Conservation (phyloP, 1,140 invertebrate genomes). For the Drosophila tsacasi region DNA sequence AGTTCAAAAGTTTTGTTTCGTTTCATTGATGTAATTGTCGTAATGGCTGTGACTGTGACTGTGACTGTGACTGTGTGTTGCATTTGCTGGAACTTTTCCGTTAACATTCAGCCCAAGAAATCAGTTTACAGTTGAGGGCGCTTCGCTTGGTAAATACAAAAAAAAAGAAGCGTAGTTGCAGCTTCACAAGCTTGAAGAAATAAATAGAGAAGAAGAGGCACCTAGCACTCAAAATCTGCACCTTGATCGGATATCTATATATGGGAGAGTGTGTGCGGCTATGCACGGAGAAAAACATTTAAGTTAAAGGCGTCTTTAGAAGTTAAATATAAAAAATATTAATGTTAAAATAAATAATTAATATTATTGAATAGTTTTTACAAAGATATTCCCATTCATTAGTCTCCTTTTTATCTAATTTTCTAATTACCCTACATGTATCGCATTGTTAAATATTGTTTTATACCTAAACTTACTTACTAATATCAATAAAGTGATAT, state of each 20-base stretch:
- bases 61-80: constrained; percentile 27
- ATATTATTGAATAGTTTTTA: too few relatives aligned
- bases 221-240: constrained; percentile 26
- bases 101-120: constrained; percentile 40
- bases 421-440: too few relatives aligned
- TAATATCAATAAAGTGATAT: too few relatives aligned
- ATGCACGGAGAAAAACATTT: constrained; percentile 35
- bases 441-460: too few relatives aligned
- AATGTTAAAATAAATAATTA: too few relatives aligned
- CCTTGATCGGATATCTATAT: constrained; percentile 22
- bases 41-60: constrained; percentile 33
- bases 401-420: too few relatives aligned
- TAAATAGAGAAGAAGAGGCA: constrained; percentile 10
- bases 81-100: constrained; percentile 52
- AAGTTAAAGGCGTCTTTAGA: neutral
- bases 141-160: constrained; percentile 30
- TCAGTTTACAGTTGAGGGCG: constrained; percentile 36
- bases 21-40: constrained; percentile 58
- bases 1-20: constrained; percentile 54
- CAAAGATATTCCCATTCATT: too few relatives aligned
- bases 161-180: constrained; percentile 24
- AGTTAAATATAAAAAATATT: neutral
- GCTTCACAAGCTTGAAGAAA: constrained; percentile 28
- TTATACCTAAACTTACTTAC: too few relatives aligned
- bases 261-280: neutral